Conservation (phyloP, 2,797 vertebrate genomes). For the Clarias fuscus region DNA sequence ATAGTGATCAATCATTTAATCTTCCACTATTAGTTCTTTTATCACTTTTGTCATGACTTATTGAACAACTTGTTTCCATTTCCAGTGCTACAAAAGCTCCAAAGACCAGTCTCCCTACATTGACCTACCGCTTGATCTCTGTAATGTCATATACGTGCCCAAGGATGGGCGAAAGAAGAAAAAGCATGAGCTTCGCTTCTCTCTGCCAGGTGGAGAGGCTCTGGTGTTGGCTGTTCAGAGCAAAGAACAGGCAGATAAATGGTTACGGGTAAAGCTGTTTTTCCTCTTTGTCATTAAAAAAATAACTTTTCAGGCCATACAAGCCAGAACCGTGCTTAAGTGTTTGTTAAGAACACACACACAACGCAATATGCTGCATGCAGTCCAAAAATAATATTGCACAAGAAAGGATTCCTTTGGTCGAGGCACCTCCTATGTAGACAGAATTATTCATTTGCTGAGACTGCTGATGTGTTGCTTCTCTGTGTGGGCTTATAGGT, state of each 20-base stretch:
- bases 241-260: constrained; percentile 94
- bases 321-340: constrained; percentile 8
- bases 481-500: constrained; percentile 67
- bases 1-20: not conserved
- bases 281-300: not conserved
- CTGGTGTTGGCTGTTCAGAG: constrained; percentile 95
- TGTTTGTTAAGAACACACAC: constrained; percentile 32
- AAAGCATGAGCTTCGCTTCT: constrained; percentile 91
- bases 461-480: constrained; percentile 37
- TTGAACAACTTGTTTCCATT: constrained; percentile 2
- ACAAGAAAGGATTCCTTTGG: constrained; percentile 43
- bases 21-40: not conserved
- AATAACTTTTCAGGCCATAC: constrained; percentile 17
- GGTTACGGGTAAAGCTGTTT: constrained; percentile 85
- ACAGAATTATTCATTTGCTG: constrained; percentile 12
- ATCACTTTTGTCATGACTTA: not conserved
- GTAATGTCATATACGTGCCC: constrained; percentile 89
- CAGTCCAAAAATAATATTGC: constrained; percentile 53
- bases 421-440: constrained; percentile 31
- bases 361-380: constrained; percentile 15
- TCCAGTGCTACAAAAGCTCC: constrained; percentile 95
- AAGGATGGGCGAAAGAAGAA: constrained; percentile 93
- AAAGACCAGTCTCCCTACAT: constrained; percentile 88
- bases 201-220: constrained; percentile 83
- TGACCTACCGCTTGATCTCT: constrained; percentile 83